Base-by-base conservation (phyloP, 2,888 invertebrate species). In the Caenorhabditis auriculariae region DNA sequence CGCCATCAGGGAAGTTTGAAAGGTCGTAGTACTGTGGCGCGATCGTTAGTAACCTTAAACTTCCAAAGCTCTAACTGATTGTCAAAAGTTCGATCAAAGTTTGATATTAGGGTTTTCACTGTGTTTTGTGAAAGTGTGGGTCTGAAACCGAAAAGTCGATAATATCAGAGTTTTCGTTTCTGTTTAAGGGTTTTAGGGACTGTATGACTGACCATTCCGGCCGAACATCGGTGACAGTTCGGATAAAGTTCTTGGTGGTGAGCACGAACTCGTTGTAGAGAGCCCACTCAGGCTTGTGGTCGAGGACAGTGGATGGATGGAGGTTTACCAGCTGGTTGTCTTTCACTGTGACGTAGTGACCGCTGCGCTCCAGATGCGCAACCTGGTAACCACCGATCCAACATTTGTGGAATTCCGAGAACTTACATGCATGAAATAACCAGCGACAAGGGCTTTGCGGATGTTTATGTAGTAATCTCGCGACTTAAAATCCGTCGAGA, bases 281-380 rank as follows among this genome's bases (percentile, higher is more conserved):
- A 38, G 96, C 96, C 98, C 98, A 99, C 84, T 98, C 98, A 0
- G 98, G 98, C 83, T 98, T 98, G 85, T 98, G 98, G 85, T 96
- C 96, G 55, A 99, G 87, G 82, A 95, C 96, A 7, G 96, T 96
- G 71, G 95, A 95, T 0, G 98, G 98, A 85, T 99, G 98, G 39
- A 99, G 87, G 83, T 96, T 96, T 1, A 99, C 98, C 63, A 93
- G 89, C 85, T 99, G 98, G 86, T 96, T 96, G 85, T 99, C 98
- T 83, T 98, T 98, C 68, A 96, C 93, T 2, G 98, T 98, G 68
- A 96, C 86, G 84, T 99, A 99, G 84, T 96, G 94, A 0, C 98
- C 98, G 0, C 92, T 95, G 51, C 95, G 87, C 83, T 99, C 98
- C 72, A 98, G 84, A 85, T 98, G 98, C 0, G 96, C 98, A 17